Evolutionary conservation across 2,888 invertebrate genomes (phyloP).

Genomic region (Apomyelois bistriatella): DNA sequence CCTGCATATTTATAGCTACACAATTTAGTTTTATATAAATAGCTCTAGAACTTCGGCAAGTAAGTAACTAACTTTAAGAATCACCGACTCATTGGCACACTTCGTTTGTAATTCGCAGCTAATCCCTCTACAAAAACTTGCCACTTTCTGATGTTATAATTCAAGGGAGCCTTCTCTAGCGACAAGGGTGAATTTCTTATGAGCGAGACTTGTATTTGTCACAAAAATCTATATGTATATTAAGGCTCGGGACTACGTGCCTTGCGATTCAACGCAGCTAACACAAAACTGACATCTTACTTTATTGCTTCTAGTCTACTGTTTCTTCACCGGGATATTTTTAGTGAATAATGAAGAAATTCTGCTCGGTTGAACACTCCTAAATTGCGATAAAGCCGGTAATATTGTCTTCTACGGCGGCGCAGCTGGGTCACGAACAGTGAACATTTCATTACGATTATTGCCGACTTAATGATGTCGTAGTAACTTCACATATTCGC

Average conservation of each 20-base stretch:
- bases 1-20: too few species aligned
- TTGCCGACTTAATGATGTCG: slow-evolving; percentile 62
- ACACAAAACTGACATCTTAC: slow-evolving; percentile 33
- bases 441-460: slow-evolving; percentile 65
- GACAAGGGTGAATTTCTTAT: slow-evolving; percentile 69
- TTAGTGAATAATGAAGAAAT: slow-evolving; percentile 41
- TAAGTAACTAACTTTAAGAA: slow-evolving; percentile 68
- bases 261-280: slow-evolving; percentile 30
- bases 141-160: slow-evolving; percentile 63
- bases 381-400: slow-evolving; percentile 53
- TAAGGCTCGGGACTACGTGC: slow-evolving; percentile 30
- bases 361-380: slow-evolving; percentile 34
- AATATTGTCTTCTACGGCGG: slow-evolving; percentile 44
- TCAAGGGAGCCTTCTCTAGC: slow-evolving; percentile 51
- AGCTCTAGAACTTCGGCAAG: slow-evolving; percentile 43
- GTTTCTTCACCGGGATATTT: slow-evolving; percentile 35
- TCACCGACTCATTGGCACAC: slow-evolving; percentile 61
- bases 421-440: slow-evolving; percentile 48
- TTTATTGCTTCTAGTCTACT: slow-evolving; percentile 33
- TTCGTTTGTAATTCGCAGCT: slow-evolving; percentile 70
- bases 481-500: slow-evolving; percentile 51
- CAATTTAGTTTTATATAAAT: too few species aligned
- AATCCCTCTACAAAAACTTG: slow-evolving; percentile 69
- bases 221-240: slow-evolving; percentile 56
- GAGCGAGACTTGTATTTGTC: slow-evolving; percentile 57